These are phyloP conservation scores for Crax fasciolata DNA, from an alignment of 2,797 vertebrate species.

Conservation along the genomic window DNA sequence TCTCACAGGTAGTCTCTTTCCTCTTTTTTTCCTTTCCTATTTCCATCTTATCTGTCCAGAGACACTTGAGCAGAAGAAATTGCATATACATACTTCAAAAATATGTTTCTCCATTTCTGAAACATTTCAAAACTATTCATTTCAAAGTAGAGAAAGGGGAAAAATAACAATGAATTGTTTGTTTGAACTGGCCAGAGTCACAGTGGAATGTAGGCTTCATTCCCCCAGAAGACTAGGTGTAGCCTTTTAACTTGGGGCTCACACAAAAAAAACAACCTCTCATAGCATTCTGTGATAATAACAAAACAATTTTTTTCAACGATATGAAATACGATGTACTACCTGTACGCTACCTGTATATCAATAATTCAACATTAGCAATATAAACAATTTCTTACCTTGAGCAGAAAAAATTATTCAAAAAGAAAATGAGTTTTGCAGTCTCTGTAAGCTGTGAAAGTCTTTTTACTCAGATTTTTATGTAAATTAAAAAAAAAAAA, in stretches of 20 bases:
- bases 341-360: neutral
- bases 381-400: slow-evolving; percentile 17
- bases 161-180: neutral
- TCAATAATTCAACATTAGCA: neutral
- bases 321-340: no score
- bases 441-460: slow-evolving; percentile 4
- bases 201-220: neutral
- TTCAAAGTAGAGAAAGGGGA: neutral
- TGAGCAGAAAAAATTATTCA: slow-evolving; percentile 20
- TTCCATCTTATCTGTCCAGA: no score
- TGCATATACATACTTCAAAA: neutral
- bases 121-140: neutral
- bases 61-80: no score
- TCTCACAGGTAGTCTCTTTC: no score
- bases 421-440: slow-evolving; percentile 14
- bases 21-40: neutral
- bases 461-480: slow-evolving; percentile 15
- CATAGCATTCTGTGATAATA: neutral
- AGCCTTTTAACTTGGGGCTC: neutral
- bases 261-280: no score
- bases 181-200: neutral
- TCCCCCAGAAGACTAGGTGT: neutral
- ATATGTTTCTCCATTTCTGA: neutral
- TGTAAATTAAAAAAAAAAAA: neutral
- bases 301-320: neutral